Base-by-base conservation (phyloP, 2,888 invertebrate genomes). In the Drosophila kuntzei region DNA sequence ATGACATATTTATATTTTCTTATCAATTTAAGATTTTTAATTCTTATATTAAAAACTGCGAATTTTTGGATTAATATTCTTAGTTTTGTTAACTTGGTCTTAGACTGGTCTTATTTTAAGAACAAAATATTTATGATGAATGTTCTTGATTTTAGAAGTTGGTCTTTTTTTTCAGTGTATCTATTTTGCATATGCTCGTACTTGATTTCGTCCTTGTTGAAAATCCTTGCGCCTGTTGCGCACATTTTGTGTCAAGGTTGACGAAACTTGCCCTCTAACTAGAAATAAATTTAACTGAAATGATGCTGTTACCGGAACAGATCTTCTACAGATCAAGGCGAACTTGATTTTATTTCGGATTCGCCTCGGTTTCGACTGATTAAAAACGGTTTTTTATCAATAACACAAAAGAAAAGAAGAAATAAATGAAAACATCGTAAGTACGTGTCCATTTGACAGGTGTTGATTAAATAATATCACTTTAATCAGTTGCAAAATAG, bases 221-320 rank as follows among this genome's bases (percentile, higher is more conserved):
- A 18, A 36, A 12, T 34, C 11, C 22, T 29, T n/a, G 12, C 14
- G 3, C 36, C 41, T 32, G 22, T 32, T 34, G 43, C 43, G 16
- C 20, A 8, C 11, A 37, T 27, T 51, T n/a, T 61, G 53, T 65
- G 68, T 66, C 68, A 68, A 66, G 68, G 66, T 32, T 57, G 50
- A 14, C 34, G 32, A 14, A 18, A 34, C 18, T 4, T 20, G 64
- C 36, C 36, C 41, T n/a, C 36, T 12, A 25, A 29, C 11, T 46
- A 11, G 46, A 27, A 14, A 6, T 29, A 9, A 9, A 46, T 6
- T 32, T 29, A 29, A 6, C 18, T 18, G 29, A 37, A 16, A 34
- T 39, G 20, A 14, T 39, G 39, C 25, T 25, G 25, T 14, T 20
- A 11, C 22, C 11, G 32, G 22, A 25, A 8, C 18, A 4, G 20